Base-by-base conservation (phyloP, 2,113 vertebrate species). In the Plectropomus leopardus region DNA sequence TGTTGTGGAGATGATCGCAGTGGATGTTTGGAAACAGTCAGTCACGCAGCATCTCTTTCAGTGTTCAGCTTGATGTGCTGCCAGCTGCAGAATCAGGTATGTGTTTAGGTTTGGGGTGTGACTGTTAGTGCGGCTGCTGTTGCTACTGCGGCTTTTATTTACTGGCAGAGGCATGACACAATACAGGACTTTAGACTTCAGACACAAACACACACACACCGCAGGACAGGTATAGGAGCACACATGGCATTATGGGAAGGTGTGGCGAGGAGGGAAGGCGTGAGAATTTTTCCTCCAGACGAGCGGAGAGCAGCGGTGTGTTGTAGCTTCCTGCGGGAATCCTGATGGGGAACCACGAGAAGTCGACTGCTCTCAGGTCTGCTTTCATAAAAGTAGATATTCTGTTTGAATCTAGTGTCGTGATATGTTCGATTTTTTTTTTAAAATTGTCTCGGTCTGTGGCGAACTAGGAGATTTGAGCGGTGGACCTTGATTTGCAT, bases 121-220 rank as follows among this genome's bases (percentile, higher is more conserved):
- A 58, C 88, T n/a, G 26, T 19, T 19, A 57, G 54, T 21, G 1
- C 21, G 2, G 68, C 83, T 69, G 21, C 64, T 78, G 78, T 47
- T 77, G 66, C 80, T 74, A 60, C 83, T 73, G 80, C 36, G 14
- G 55, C 78, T 89, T 75, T 57, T 77, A 57, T 74, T 83, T 13
- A 36, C 60, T 66, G 66, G 70, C 59, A 59, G 60, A 86, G 34
- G 6, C 8, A 59, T 61, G 53, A 76, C 73, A 87, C 86, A 89
- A 69, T 40, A 13, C 68, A 84, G 82, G 85, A 91, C 88, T 92
- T 91, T 85, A 88, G 87, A 92, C 88, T 74, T 70, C 32, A 82
- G 26, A 84, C 32, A 54, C 34, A 48, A 10, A 67, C 50, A 70
- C 50, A 63, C 36, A 60, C 47, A 53, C n/a, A n/a, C n/a, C n/a